Evolutionary conservation across 2,888 invertebrate species (phyloP).

Genomic region (Volucella bombylans): DNA sequence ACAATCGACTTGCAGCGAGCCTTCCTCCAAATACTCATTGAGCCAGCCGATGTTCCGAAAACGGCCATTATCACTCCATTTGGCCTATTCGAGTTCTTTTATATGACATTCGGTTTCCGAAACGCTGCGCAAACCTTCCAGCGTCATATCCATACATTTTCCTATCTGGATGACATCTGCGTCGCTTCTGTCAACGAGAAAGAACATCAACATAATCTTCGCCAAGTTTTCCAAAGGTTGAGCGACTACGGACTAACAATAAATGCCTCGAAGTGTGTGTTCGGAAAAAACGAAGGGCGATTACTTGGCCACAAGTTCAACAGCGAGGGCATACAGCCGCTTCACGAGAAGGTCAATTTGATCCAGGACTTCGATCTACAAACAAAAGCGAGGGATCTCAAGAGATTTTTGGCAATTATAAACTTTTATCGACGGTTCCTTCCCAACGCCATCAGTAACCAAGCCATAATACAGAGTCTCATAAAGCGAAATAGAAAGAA

Average conservation of each 20-base stretch:
- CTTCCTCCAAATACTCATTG: constrained; percentile 22
- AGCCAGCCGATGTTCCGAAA: neutral
- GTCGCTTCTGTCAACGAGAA: neutral
- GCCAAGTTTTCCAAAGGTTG: neutral
- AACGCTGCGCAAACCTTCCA: constrained; percentile 18
- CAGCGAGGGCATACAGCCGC: neutral
- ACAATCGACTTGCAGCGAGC: constrained; percentile 47
- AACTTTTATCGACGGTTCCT: constrained; percentile 72
- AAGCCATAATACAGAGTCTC: constrained; percentile 40
- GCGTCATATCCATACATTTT: constrained; percentile 9
- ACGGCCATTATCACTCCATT: neutral
- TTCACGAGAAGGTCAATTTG: neutral
- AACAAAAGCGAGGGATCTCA: constrained; percentile 44
- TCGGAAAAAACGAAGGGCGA: neutral
- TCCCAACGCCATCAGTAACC: constrained; percentile 40
- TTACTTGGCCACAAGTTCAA: neutral
- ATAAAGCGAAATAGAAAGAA: constrained; percentile 59
- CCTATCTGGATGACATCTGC: constrained; percentile 6
- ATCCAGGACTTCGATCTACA: neutral
- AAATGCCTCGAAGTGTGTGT: constrained; percentile 35
- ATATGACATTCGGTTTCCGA: neutral
- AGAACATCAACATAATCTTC: neutral
- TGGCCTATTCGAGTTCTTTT: constrained; percentile 1
- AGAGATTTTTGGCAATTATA: constrained; percentile 72
- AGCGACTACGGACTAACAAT: neutral